Conservation (phyloP, 1,140 invertebrate species). For the Penaeus indicus region DNA sequence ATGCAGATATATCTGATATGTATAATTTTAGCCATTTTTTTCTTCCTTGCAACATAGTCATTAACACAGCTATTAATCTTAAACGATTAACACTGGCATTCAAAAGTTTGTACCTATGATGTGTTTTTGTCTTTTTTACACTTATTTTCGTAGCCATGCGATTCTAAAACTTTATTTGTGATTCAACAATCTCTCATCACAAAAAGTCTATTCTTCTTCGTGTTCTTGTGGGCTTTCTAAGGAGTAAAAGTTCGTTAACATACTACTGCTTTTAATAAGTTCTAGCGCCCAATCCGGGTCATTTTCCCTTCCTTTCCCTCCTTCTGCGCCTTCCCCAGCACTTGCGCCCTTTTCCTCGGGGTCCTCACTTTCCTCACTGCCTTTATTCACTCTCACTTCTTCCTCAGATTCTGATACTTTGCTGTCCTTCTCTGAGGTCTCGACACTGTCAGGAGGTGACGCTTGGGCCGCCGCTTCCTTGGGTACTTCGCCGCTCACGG, state of each 20-base stretch:
- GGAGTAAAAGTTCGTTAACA: conserved; percentile 51
- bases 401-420: neutral
- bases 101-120: too few species aligned
- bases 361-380: neutral
- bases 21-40: too few species aligned
- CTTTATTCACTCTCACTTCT: neutral
- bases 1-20: too few species aligned
- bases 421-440: neutral
- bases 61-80: too few species aligned
- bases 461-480: neutral
- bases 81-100: too few species aligned
- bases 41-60: too few species aligned
- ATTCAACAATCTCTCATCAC: neutral
- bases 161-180: neutral
- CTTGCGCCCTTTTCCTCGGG: neutral
- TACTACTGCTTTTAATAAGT: conserved; percentile 46
- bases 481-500: neutral
- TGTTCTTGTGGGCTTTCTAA: conserved; percentile 19
- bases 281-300: conserved; percentile 52
- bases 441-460: neutral
- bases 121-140: too few species aligned
- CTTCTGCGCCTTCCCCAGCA: neutral
- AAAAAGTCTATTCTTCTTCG: neutral
- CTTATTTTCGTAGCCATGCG: neutral
- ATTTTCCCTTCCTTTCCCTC: neutral